Evolutionary conservation across 2,113 vertebrate genomes (phyloP).

Genomic region (Rhinoptilus africanus): DNA sequence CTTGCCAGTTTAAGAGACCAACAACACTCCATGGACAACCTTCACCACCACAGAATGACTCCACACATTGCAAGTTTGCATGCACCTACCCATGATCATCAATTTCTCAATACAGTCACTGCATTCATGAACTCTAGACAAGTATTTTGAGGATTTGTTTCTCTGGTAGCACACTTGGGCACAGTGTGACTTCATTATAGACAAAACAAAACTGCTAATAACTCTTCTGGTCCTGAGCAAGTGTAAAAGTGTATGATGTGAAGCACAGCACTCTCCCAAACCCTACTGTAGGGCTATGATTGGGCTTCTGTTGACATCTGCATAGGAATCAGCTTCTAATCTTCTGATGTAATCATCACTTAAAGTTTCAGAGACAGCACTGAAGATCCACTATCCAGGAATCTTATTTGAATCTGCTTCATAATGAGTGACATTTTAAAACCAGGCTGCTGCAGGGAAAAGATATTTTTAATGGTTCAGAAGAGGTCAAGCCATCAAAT

Average conservation of each 20-base stretch:
- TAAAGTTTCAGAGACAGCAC: not conserved
- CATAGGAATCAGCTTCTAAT: not conserved
- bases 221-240: not conserved
- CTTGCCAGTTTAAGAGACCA: not conserved
- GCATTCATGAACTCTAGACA: not conserved
- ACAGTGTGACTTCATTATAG: not conserved
- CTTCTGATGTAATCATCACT: not conserved
- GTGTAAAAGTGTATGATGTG: not conserved
- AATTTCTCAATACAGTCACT: not conserved
- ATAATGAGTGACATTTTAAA: not conserved
- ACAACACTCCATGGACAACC: not conserved
- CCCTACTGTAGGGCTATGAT: not conserved
- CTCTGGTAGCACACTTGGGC: not conserved
- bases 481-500: not conserved
- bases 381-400: not conserved
- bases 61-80: not conserved
- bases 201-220: not conserved
- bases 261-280: not conserved
- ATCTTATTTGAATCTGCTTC: not conserved
- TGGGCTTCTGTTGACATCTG: not conserved
- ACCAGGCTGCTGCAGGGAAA: not conserved
- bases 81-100: not conserved
- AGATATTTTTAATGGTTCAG: not conserved
- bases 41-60: not conserved
- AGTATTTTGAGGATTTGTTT: not conserved